Percentiles rank a stretch among this genome's conserved stretches.
Conservation (phyloP, 37 sponge, comb jelly and placozoan genomes). For the Ephydatia muelleri region DNA sequence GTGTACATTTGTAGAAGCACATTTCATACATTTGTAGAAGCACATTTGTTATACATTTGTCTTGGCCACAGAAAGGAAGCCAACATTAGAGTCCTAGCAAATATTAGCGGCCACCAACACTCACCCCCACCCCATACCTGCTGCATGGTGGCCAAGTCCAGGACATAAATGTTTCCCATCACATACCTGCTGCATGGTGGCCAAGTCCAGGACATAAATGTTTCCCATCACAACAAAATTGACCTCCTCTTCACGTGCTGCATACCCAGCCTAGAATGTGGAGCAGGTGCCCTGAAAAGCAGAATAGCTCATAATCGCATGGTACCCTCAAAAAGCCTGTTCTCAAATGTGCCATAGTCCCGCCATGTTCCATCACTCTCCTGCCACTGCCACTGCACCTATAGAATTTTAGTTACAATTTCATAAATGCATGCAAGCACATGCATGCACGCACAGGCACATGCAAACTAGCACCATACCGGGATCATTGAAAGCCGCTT, state of each 20-base stretch:
- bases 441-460: neutral
- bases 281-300: neutral
- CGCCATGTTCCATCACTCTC: slow-evolving; percentile 53
- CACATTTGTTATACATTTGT: no score
- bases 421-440: neutral
- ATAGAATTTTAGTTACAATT: neutral
- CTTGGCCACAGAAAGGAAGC: no score
- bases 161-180: slow-evolving; percentile 72
- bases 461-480: neutral
- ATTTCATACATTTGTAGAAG: no score
- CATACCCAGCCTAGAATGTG: slow-evolving; percentile 46
- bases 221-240: slow-evolving; percentile 58
- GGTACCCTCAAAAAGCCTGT: slow-evolving; percentile 70
- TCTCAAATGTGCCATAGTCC: slow-evolving; percentile 63
- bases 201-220: no score
- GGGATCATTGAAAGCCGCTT: neutral
- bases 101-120: no score
- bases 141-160: slow-evolving; percentile 74
- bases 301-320: neutral
- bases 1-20: no score
- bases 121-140: no score
- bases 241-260: slow-evolving; percentile 76
- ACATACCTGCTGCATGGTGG: no score
- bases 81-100: neutral
- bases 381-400: slow-evolving; percentile 87